Conservation (phyloP, 2,888 invertebrate genomes). For the Netelia inedita region DNA sequence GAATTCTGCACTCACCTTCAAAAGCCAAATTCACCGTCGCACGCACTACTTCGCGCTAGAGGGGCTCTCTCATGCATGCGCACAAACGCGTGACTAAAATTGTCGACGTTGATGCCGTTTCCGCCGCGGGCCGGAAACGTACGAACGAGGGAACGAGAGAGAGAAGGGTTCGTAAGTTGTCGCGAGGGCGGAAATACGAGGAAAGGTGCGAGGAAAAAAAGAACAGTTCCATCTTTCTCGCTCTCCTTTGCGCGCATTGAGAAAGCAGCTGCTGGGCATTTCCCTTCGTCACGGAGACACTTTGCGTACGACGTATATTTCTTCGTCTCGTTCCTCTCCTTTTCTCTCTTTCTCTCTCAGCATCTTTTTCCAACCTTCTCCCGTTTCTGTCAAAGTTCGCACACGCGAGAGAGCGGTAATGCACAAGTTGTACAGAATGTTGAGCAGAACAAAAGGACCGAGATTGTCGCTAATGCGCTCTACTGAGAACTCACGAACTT, state of each 20-base stretch:
- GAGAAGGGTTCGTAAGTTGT: constrained; percentile 49
- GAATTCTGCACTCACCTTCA: constrained; percentile 48
- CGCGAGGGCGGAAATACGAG: constrained; percentile 56
- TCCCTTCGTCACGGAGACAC: constrained; percentile 27
- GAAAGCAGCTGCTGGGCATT: constrained; percentile 59
- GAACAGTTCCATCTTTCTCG: constrained; percentile 26
- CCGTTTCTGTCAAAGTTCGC: constrained; percentile 36
- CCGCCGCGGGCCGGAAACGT: constrained; percentile 59
- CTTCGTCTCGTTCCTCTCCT: constrained; percentile 20
- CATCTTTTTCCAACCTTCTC: constrained; percentile 4
- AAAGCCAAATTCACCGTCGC: constrained; percentile 47
- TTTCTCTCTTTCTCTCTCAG: constrained; percentile 7
- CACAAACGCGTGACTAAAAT: constrained; percentile 38
- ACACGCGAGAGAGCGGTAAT: constrained; percentile 12
- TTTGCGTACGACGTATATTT: constrained; percentile 19
- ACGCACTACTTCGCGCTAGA: background rate
- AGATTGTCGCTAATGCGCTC: no score
- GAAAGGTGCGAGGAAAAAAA: constrained; percentile 38
- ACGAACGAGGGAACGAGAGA: background rate
- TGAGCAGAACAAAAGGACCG: no score
- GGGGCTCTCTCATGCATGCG: constrained; percentile 21
- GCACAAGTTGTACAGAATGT: background rate
- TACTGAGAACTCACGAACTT: no score
- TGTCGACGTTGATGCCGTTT: constrained; percentile 53
- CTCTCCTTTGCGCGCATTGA: constrained; percentile 25